A percentile compares a stretch with the other conserved stretches of the same genome.
These are phyloP conservation scores for Passerculus sandwichensis DNA, from an alignment of 2,797 vertebrate genomes.

Conservation along the genomic window DNA sequence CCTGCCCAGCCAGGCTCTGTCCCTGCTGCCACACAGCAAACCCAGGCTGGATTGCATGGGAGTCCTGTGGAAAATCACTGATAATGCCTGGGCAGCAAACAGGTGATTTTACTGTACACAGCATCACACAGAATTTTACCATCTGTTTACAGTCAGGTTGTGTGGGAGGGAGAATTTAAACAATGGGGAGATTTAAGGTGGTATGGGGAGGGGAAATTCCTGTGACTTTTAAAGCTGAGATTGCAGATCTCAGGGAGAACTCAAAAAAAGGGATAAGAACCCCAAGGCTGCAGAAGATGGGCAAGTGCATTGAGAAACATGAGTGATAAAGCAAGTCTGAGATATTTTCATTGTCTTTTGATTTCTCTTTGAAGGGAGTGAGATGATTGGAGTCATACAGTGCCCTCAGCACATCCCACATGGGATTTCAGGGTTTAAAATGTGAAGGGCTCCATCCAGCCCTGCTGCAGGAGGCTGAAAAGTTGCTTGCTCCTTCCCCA, in stretches of 20 bases:
- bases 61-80: not conserved
- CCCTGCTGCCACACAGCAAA: not conserved
- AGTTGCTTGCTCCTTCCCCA: not conserved
- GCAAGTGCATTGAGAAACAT: not conserved
- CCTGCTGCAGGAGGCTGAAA: not conserved
- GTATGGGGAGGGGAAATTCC: not conserved
- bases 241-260: not conserved
- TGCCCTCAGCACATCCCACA: not conserved
- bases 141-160: not conserved
- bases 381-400: not conserved
- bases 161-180: not conserved
- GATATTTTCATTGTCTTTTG: not conserved
- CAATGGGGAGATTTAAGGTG: not conserved
- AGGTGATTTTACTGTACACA: not conserved
- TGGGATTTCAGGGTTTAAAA: not conserved
- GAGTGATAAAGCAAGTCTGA: not conserved
- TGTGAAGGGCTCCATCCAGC: not conserved
- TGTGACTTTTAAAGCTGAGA: not conserved
- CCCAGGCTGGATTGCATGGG: not conserved
- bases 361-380: not conserved
- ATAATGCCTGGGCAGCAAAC: not conserved
- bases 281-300: not conserved
- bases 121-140: not conserved
- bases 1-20: not conserved
- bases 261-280: not conserved